A percentile compares a stretch with the other conserved stretches of the same genome.
phyloP scores from a whole-genome alignment of 35 echinoderm and acorn worm species.

The Diadema setosum region DNA sequence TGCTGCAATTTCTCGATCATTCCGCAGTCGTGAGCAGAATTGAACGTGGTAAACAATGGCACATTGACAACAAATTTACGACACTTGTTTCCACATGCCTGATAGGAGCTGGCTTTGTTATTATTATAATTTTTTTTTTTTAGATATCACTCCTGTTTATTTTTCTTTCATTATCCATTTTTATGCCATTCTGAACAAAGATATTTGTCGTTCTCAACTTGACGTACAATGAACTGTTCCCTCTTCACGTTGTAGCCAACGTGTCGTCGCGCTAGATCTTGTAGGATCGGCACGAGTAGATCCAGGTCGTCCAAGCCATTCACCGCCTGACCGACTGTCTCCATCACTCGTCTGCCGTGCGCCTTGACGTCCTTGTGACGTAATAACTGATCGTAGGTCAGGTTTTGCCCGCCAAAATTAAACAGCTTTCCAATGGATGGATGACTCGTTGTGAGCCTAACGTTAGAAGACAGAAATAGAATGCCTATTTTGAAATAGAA shows the following conservation, averaged over 20 bases:
- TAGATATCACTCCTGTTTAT: too few relatives aligned
- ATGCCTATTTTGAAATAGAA: neutral
- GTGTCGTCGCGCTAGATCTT: constrained; percentile 37
- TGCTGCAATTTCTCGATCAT: too few relatives aligned
- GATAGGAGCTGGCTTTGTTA: too few relatives aligned
- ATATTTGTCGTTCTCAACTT: too few relatives aligned
- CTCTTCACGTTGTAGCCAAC: constrained; percentile 9
- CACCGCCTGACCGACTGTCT: constrained; percentile 34
- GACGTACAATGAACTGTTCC: constrained; percentile 16
- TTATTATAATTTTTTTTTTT: too few relatives aligned
- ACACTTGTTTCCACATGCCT: too few relatives aligned
- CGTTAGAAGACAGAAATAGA: neutral
- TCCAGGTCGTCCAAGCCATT: constrained; percentile 3
- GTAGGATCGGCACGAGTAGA: neutral
- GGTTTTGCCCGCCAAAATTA: neutral
- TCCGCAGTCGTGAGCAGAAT: too few relatives aligned
- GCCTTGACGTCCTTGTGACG: constrained; percentile 4
- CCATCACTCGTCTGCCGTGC: constrained; percentile 24
- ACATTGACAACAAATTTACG: too few relatives aligned
- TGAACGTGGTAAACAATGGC: too few relatives aligned
- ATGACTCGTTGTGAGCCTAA: constrained; percentile 12
- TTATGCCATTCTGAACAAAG: too few relatives aligned
- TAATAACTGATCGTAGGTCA: constrained; percentile 5
- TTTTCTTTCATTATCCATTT: too few relatives aligned
- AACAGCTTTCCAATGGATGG: constrained; percentile 1